These are phyloP conservation scores for Chelidonichthys spinosus DNA, from an alignment of 2,797 vertebrate genomes.

Conservation along the genomic window DNA sequence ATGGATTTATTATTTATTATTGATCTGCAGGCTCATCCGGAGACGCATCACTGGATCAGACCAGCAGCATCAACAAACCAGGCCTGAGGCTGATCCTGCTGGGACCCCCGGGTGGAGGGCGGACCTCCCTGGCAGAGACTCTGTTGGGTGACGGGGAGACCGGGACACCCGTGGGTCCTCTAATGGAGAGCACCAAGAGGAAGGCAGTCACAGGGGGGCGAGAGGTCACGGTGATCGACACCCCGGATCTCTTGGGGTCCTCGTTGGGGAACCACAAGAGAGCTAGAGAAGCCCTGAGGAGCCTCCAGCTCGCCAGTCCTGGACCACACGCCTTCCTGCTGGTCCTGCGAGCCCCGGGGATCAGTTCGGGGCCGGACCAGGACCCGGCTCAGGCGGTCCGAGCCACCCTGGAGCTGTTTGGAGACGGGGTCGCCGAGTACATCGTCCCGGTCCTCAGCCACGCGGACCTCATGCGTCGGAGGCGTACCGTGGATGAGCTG, in stretches of 20 bases:
- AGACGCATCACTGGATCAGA: slow-evolving; percentile 15
- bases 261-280: slow-evolving; percentile 50
- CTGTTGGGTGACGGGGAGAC: slow-evolving; percentile 54
- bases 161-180: neutral
- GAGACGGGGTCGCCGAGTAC: slow-evolving; percentile 45
- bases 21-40: slow-evolving; percentile 52
- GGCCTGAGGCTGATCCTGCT: slow-evolving; percentile 74
- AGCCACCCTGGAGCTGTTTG: slow-evolving; percentile 62
- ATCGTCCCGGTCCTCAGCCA: slow-evolving; percentile 73
- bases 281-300: slow-evolving; percentile 75
- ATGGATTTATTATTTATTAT: neutral
- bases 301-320: slow-evolving; percentile 74
- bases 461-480: slow-evolving; percentile 36
- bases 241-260: slow-evolving; percentile 73
- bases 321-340: slow-evolving; percentile 79
- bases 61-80: slow-evolving; percentile 15
- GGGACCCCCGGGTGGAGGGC: slow-evolving; percentile 65
- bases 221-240: slow-evolving; percentile 71
- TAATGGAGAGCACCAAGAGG: slow-evolving; percentile 55
- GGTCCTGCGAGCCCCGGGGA: slow-evolving; percentile 59
- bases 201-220: slow-evolving; percentile 48
- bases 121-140: slow-evolving; percentile 56
- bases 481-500: slow-evolving; percentile 46
- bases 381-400: slow-evolving; percentile 38
- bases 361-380: slow-evolving; percentile 7